Evolutionary conservation across 1,140 invertebrate genomes (phyloP).

Genomic region (Platorchestia sp.): DNA sequence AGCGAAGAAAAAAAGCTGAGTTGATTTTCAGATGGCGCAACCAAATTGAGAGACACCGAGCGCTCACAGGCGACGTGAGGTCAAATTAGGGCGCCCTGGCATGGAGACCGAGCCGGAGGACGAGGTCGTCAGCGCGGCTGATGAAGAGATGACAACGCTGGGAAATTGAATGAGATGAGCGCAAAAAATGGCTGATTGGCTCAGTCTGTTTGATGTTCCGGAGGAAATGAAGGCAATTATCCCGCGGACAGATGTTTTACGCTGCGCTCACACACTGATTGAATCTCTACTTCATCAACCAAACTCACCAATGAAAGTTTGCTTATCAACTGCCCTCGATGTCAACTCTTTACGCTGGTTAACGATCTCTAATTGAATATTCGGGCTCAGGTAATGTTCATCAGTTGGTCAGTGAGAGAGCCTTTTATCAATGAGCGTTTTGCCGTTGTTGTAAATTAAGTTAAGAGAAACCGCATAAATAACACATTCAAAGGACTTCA

Average conservation of each 20-base stretch:
- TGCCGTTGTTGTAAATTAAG: not conserved
- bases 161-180: conserved; percentile 43
- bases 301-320: conserved; percentile 43
- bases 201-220: conserved; percentile 47
- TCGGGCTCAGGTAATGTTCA: conserved; percentile 18
- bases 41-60: not conserved
- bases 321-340: not conserved
- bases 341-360: conserved; percentile 12
- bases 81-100: not conserved
- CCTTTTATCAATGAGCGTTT: not conserved
- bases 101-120: not conserved
- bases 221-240: conserved; percentile 52
- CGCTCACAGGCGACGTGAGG: not conserved
- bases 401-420: not conserved
- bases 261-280: conserved; percentile 39
- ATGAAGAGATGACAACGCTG: not conserved
- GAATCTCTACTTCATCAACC: conserved; percentile 45
- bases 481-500: not conserved
- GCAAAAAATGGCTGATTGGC: conserved; percentile 43
- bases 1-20: not conserved
- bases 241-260: conserved; percentile 47
- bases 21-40: not conserved
- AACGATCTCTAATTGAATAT: conserved; percentile 31
- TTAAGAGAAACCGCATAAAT: not conserved
- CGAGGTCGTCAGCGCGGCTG: conserved; percentile 3